These are phyloP conservation scores for Phodopus roborovskii DNA, from an alignment of 2,113 vertebrate genomes.

Conservation along the genomic window DNA sequence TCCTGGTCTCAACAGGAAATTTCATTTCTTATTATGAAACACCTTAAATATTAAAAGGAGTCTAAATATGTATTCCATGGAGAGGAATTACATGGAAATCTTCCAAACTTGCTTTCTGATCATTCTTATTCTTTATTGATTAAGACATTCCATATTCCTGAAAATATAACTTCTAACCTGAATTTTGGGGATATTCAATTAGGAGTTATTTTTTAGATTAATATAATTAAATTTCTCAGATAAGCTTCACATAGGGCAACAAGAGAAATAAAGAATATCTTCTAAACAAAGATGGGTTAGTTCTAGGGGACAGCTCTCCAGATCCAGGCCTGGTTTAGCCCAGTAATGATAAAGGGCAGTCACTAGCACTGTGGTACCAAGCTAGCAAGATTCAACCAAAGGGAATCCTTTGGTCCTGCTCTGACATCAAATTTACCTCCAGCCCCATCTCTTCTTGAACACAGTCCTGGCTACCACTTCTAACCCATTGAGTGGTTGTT, in stretches of 20 bases:
- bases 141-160: not conserved
- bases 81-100: not conserved
- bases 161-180: not conserved
- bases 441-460: not conserved
- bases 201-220: too few species aligned
- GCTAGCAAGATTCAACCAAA: too few species aligned
- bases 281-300: too few species aligned
- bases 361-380: too few species aligned
- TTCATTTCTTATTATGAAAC: not conserved
- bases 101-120: not conserved
- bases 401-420: not conserved
- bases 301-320: too few species aligned
- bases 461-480: not conserved
- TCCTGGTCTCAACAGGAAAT: not conserved
- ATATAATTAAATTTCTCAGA: too few species aligned
- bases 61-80: not conserved
- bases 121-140: not conserved
- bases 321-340: too few species aligned
- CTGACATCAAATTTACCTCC: not conserved
- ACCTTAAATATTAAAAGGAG: not conserved
- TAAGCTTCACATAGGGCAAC: too few species aligned
- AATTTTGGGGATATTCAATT: not conserved
- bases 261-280: too few species aligned
- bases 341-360: too few species aligned
- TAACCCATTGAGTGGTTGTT: accelerated